Base-by-base conservation (phyloP, 2,113 vertebrate species). In the Prolemur simus region DNA sequence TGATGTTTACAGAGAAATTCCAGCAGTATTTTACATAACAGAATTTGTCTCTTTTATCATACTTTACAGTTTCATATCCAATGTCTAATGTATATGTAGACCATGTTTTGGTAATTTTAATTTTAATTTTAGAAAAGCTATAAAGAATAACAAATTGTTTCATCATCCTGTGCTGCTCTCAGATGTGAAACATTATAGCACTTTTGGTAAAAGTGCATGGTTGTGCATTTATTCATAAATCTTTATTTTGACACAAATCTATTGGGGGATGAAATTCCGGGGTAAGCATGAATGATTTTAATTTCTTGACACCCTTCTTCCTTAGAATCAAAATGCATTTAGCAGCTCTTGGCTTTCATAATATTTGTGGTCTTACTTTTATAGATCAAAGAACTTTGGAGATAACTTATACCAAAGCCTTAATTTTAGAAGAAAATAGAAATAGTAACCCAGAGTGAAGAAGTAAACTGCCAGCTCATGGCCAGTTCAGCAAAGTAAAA, bases 331-430 rank as follows among this genome's bases (percentile, higher is more conserved):
- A 95, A 93, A 73, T 90, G 37, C 20, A 14, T 58, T 77, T 80
- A 84, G 23, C 74, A 80, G 18, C 66, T 92, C 12, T 60, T 78
- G 39, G 29, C 23, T 83, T 77, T 93, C 54, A 84, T 3, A 76
- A 27, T 73, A 83, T 89, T 92, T 83, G 34, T 42, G 18, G 20
- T 71, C 42, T 42, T 66, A 42, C 29, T 52, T 95, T 89, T 87
- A 64, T 12, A 90, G 32, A 86, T 29, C 90, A 77, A 71, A 83
- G 27, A 58, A 49, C 21, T 39, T 76, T 73, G 81, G 93, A 91
- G 25, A 85, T 87, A 37, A 89, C 86, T 92, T 71, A 87, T 87
- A 77, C 18, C n/a, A 92, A 86, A 84, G 47, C 18, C 18, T 96
- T 91, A 58, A 91, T 66, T 95, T 58, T 66, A 39, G 23, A 52